Evolutionary conservation across 64 coral and sea anemone genomes (phyloP), one percentile per base, ranked within the genome.

Genomic region (Montipora sp.): DNA sequence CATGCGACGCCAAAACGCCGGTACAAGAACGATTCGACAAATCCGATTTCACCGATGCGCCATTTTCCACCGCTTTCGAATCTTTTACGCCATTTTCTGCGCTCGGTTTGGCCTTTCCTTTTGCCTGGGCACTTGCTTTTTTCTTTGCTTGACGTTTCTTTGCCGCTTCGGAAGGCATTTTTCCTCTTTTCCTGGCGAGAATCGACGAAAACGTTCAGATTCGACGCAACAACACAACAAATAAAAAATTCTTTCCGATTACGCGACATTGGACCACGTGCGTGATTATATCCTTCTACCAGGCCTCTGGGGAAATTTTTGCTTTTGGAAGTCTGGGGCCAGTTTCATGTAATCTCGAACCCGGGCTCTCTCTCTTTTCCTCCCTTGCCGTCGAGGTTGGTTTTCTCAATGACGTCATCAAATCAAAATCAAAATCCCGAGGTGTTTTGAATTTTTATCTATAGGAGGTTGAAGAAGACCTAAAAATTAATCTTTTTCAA

Each of bases 121-220:
- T 94, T 10, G 98, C 78, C 81, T 99, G 98, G 22, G 94, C 94
- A 21, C 92, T 92, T 44, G 98, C 95, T 47, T 99, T 99, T 59
- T 99, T 99, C 92, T 99, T 99, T 7, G 98, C 98, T 87, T 99
- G 98, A 68, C 98, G 98, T 79, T 96, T 99, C 58, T 99, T 99
- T 36, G 98, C 98, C 48, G 98, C 83, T 59, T 99, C 98, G 75
- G 98, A 99, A 77, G 98, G 98, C 98, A 99, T 99, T 49, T 2
- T 88, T 50, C 53, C 11, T 20, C 11, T 10, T 55, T 76, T 60
- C 24, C 9, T 15, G 7, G 21, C 20, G 9, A 15, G 55, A 77
- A 58, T 57, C 50, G 7, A 11, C 11, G 19, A 16, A 43, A 59
- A 78, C 59, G 5, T 13, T 59, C 75, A 14, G 22, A 36, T 59